A percentile compares a stretch with the other conserved stretches of the same genome.
phyloP scores from a whole-genome alignment of 2,113 vertebrate genomes.

The Eulemur macaco region DNA sequence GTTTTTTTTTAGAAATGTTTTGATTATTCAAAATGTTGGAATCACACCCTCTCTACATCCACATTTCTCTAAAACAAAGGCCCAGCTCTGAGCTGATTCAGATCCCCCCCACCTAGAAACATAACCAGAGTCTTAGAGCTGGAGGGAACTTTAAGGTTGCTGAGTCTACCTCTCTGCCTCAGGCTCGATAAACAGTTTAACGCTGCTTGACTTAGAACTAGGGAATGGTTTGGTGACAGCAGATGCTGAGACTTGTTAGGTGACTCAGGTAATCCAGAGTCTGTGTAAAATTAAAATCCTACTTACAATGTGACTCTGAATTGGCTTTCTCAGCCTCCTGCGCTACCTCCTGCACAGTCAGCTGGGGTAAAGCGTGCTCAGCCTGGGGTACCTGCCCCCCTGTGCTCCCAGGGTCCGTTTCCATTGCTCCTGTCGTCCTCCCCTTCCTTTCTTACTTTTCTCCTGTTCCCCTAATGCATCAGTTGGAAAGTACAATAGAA shows the following conservation, averaged over 20 bases:
- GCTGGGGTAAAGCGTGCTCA: fast-evolving
- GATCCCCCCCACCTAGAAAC: not conserved
- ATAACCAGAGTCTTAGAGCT: not conserved
- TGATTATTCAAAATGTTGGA: not conserved
- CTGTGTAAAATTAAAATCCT: not conserved
- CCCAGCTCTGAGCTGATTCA: not conserved
- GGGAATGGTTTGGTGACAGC: not conserved
- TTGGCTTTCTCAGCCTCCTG: not conserved
- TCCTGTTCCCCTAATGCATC: fast-evolving
- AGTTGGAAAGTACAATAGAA: not conserved
- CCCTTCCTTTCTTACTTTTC: not conserved
- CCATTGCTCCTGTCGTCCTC: fast-evolving
- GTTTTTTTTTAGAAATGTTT: not conserved
- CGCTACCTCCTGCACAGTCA: not conserved
- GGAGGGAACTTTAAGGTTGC: no score
- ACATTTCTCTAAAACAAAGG: not conserved
- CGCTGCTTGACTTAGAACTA: not conserved
- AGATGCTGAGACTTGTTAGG: not conserved
- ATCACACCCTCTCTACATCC: not conserved
- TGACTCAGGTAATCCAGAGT: not conserved
- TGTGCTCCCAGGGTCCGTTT: no score
- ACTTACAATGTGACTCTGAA: not conserved
- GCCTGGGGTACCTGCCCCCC: not conserved
- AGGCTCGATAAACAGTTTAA: not conserved
- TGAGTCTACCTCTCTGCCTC: not conserved